These are phyloP conservation scores for Cyclina sinensis DNA, from an alignment of 1,140 invertebrate species.

Conservation along the genomic window DNA sequence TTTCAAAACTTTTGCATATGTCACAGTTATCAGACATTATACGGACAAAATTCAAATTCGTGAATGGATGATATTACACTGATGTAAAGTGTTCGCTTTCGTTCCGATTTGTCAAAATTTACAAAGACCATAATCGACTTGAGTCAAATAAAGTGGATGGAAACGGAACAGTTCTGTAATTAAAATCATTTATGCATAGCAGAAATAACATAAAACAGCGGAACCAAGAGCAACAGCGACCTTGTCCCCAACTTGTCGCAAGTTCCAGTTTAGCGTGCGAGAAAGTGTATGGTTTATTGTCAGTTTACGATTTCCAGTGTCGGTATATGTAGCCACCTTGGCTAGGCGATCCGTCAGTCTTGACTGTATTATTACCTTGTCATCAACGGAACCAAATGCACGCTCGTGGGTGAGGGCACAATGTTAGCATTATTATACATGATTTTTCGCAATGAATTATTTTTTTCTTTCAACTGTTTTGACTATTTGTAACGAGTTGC, in stretches of 20 bases:
- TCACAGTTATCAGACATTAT: too few relatives aligned
- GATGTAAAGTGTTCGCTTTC: too few relatives aligned
- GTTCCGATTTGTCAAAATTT: too few relatives aligned
- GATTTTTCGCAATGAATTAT: constrained; percentile 23
- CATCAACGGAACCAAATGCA: not conserved
- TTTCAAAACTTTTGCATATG: too few relatives aligned
- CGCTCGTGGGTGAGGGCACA: not conserved
- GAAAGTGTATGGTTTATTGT: constrained; percentile 16
- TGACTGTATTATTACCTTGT: constrained; percentile 28
- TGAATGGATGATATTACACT: too few relatives aligned
- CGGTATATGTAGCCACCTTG: not conserved
- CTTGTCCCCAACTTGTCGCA: not conserved
- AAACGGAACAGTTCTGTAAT: too few relatives aligned
- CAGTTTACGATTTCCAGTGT: constrained; percentile 2
- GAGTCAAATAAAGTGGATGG: too few relatives aligned
- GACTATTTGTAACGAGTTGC: not conserved
- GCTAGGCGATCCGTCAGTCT: constrained; percentile 19
- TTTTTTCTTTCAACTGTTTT: not conserved
- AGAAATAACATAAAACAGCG: too few relatives aligned
- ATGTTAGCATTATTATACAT: constrained; percentile 20
- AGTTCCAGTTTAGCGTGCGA: constrained; percentile 5
- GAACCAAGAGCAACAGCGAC: too few relatives aligned
- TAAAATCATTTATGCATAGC: too few relatives aligned
- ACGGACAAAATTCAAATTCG: too few relatives aligned
- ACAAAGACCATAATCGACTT: too few relatives aligned